phyloP scores from a whole-genome alignment of 2,888 invertebrate species.

The Stenolophus ochropezus region DNA sequence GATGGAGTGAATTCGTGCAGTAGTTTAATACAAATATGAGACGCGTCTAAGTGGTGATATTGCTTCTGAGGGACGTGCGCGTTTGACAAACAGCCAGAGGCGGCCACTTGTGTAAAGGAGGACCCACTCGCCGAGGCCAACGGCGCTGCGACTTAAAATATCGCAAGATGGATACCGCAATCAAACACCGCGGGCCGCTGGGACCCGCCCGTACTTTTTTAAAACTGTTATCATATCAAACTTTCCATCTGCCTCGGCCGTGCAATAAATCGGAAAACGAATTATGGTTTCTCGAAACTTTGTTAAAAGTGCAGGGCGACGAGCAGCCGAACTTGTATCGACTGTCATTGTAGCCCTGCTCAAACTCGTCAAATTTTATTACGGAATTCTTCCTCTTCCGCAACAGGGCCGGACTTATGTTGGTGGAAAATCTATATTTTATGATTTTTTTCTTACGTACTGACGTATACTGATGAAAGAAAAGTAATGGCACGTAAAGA shows the following conservation, averaged over 20 bases:
- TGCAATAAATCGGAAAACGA: slow-evolving; percentile 60
- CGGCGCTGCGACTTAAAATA: slow-evolving; percentile 26
- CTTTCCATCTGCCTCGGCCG: slow-evolving; percentile 55
- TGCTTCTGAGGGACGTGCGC: slow-evolving; percentile 11
- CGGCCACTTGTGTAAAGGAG: background rate
- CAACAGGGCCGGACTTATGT: too few relatives aligned
- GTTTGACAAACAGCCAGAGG: slow-evolving; percentile 40
- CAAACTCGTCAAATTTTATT: slow-evolving; percentile 59
- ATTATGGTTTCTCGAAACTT: slow-evolving; percentile 58
- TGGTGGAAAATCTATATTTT: too few relatives aligned
- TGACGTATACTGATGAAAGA: too few relatives aligned
- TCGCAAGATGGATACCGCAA: slow-evolving; percentile 47
- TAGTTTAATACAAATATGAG: slow-evolving; percentile 42
- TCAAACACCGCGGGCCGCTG: slow-evolving; percentile 33
- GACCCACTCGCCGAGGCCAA: slow-evolving; percentile 8
- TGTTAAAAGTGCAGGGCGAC: slow-evolving; percentile 56
- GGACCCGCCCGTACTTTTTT: slow-evolving; percentile 44
- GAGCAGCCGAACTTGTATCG: slow-evolving; percentile 39
- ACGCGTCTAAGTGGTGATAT: slow-evolving; percentile 31
- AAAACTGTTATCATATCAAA: slow-evolving; percentile 60
- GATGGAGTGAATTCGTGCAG: background rate
- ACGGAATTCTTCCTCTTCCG: slow-evolving; percentile 34
- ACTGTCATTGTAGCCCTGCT: slow-evolving; percentile 54
- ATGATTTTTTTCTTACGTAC: too few relatives aligned
- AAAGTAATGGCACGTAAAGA: too few relatives aligned